Evolutionary conservation across 2,797 vertebrate species (phyloP), one percentile per base, ranked within the genome.

Genomic region (Premnoplex brunnescens): DNA sequence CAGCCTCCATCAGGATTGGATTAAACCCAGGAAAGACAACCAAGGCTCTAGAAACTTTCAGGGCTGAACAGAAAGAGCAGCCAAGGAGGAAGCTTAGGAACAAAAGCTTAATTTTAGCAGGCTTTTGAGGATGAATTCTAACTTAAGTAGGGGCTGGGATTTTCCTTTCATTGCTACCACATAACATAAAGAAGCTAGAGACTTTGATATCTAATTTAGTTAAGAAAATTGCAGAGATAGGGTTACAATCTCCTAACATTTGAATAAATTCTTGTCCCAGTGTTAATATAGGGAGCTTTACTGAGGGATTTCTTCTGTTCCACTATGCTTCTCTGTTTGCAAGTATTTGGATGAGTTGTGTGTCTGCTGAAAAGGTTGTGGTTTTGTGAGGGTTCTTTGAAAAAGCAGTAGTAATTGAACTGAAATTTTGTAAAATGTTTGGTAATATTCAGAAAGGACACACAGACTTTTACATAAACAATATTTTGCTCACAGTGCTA

Each of bases 21-120:
- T 90, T 88, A 93, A 94, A 83, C 12, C 49, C 55, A 93, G 58
- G 20, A 87, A 79, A 95, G 91, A 76, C 43, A 89, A 85, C 32
- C 27, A 85, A 26, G 48, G 14, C 58, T 95, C 72, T 58, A 90
- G 76, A 94, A 86, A 34, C 24, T 64, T 92, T 66, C n/a, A 66
- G 39, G 41, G 30, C 27, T 84, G 64, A 77, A 67, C 41, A 49
- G n/a, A 81, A 85, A 66, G 36, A 88, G 43, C 16, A 90, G 83
- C 66, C 69, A 88, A 88, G 68, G 51, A 88, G 32, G 72, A 86
- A 84, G 58, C 18, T 48, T 68, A 59, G 26, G 23, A 90, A 93
- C 20, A 88, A 94, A 95, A 88, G 2, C 63, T 88, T 81, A 60
- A 95, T 90, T 94, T 90, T 82, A 86, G 36, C 28, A 76, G 54